A percentile compares a stretch with the other conserved stretches of the same genome.
These are phyloP conservation scores for Gallinago media DNA, from an alignment of 2,113 vertebrate species.

Conservation along the genomic window DNA sequence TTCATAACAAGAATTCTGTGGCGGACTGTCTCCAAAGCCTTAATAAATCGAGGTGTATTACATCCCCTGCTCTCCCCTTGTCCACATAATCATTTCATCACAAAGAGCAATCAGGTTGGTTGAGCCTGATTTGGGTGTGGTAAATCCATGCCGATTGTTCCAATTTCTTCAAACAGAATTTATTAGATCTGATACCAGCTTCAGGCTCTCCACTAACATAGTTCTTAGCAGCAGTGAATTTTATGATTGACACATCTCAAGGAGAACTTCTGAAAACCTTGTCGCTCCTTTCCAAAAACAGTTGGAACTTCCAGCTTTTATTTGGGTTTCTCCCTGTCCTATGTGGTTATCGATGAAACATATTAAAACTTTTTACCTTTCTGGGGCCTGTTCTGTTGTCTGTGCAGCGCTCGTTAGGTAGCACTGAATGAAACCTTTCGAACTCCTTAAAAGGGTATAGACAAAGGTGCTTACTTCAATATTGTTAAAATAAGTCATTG, in stretches of 20 bases:
- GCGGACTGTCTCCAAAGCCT: neutral
- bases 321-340: neutral
- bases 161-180: neutral
- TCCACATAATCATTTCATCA: neutral
- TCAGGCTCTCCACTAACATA: neutral
- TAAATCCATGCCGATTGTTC: neutral
- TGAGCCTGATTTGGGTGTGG: neutral
- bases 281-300: neutral
- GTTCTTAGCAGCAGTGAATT: neutral
- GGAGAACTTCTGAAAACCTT: neutral
- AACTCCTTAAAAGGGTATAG: neutral
- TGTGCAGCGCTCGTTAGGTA: neutral
- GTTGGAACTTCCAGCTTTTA: neutral
- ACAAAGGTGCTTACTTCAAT: neutral
- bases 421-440: neutral
- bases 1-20: neutral
- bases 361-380: neutral
- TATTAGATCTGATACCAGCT: neutral
- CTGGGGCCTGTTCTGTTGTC: neutral
- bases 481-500: neutral
- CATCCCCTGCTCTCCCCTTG: neutral
- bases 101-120: neutral
- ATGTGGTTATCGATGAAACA: neutral
- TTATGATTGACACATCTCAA: neutral
- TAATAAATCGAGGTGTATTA: neutral